Base-by-base conservation (phyloP, 1,140 invertebrate genomes). In the Anoplophora glabripennis region DNA sequence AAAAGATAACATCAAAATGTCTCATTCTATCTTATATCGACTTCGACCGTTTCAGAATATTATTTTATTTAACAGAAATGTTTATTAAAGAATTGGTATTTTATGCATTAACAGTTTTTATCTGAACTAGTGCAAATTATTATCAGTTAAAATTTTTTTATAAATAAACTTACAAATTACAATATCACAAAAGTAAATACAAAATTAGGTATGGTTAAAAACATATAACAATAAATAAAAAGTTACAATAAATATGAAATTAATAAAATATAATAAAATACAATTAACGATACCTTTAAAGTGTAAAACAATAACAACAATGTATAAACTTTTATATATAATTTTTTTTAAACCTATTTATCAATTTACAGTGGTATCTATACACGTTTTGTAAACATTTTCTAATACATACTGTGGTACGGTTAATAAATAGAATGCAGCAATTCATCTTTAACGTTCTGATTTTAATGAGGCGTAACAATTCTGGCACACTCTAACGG, bases 401-500 rank as follows among this genome's bases (percentile, higher is more conserved):
- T 33, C 34, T 49, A 36, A 10, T n/a, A 49, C 21, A 49, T 49
- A 40, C 38, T 15, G 11, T 40, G 11, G 11, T n/a, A 12, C 38
- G 11, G 38, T 15, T 15, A 28, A 28, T 28, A 28, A 28, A 28
- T 28, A 28, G 11, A n/a, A 40, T 40, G 4, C 14, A 8, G 38
- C 38, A n/a, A 12, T 15, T 15, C 14, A 9, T 35, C 37, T 18
- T 61, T 48, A 66, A 53, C 55, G 48, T 34, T 67, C 71, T n/a
- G 61, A 46, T 64, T 69, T 72, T 28, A 75, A 57, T 18, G 64
- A 41, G 9, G 72, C 70, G 49, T 71, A 74, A 66, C 74, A 76
- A 40, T 36, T 70, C 47, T 76, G 74, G 57, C 74, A 76, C 1
- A 76, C 74, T 38, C 74, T 58, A 1, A 76, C 74, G 5, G 73